Evolutionary conservation across 1,140 invertebrate genomes (phyloP).

Genomic region (Chlorops oryzae): DNA sequence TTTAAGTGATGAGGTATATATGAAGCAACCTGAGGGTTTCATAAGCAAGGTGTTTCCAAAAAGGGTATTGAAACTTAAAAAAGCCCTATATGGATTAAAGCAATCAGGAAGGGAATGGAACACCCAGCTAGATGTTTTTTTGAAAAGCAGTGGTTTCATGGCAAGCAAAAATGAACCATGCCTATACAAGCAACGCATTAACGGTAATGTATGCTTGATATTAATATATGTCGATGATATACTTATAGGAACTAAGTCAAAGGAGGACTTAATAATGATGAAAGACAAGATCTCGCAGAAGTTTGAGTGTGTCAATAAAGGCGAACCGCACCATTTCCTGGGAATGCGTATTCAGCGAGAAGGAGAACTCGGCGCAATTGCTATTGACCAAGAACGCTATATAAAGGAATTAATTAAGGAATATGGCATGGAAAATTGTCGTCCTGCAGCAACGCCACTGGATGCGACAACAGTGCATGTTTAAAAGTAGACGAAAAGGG

Average conservation of each 20-base stretch:
- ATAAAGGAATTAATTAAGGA: constrained; percentile 14
- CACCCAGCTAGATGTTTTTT: constrained; percentile 23
- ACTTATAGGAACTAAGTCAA: too few relatives aligned
- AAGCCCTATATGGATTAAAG: constrained; percentile 14
- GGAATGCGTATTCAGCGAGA: constrained; percentile 32
- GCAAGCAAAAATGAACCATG: constrained; percentile 28
- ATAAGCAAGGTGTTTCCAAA: background rate
- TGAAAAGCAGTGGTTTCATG: constrained; percentile 23
- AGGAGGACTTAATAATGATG: too few relatives aligned
- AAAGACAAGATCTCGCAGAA: too few relatives aligned
- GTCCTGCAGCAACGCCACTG: constrained; percentile 3
- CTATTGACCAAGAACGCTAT: constrained; percentile 11
- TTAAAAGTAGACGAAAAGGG: background rate
- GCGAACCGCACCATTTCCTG: constrained; percentile 25
- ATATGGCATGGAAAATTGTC: constrained; percentile 11
- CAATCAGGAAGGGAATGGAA: constrained; percentile 27
- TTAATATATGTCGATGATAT: constrained; percentile 4
- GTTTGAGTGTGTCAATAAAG: too few relatives aligned
- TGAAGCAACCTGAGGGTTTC: constrained; percentile 13
- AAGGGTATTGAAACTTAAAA: constrained; percentile 16
- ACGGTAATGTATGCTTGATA: background rate
- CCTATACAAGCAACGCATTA: too few relatives aligned
- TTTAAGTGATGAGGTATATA: constrained; percentile 36
- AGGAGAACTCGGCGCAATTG: constrained; percentile 7
- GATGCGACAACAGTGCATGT: constrained; percentile 1